phyloP scores from a whole-genome alignment of 30 jellyfish, hydroid and myxozoan genomes.

The Aurelia sp. region DNA sequence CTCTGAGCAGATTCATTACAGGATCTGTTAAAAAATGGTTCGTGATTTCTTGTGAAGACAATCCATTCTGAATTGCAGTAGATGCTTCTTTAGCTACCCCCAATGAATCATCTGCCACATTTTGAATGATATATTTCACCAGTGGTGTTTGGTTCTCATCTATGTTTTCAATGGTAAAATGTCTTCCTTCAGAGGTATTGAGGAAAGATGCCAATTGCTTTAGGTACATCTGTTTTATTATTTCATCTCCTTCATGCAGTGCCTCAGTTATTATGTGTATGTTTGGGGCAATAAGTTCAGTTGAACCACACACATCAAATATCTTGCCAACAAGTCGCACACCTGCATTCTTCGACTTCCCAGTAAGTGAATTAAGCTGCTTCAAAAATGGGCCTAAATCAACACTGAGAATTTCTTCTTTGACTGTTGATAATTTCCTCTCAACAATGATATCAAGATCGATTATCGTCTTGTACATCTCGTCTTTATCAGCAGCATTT shows the following conservation, averaged over 20 bases:
- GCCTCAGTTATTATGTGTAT: not conserved
- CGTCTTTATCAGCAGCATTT: constrained; percentile 6
- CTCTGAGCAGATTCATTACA: constrained; percentile 7
- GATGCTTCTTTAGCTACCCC: constrained; percentile 58
- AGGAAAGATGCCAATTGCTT: constrained; percentile 2
- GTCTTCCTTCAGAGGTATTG: constrained; percentile 12
- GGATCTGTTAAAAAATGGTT: constrained; percentile 41
- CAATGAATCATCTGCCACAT: constrained; percentile 8
- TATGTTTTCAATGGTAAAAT: constrained; percentile 9
- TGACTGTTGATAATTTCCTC: not conserved
- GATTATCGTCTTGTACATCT: not conserved
- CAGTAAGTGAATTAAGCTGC: constrained; percentile 6
- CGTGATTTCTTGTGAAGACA: not conserved
- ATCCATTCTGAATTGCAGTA: constrained; percentile 13
- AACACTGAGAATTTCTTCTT: not conserved
- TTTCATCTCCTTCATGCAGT: constrained; percentile 1
- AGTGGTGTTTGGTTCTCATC: not conserved
- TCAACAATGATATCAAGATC: constrained; percentile 52
- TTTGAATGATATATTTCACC: constrained; percentile 6
- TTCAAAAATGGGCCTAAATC: constrained; percentile 44
- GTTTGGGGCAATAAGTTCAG: constrained; percentile 4
- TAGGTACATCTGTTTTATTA: constrained; percentile 31
- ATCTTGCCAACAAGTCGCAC: constrained; percentile 40
- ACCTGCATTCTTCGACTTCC: constrained; percentile 30
- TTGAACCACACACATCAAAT: constrained; percentile 2